phyloP scores from a whole-genome alignment of 2,888 invertebrate species.

The Dioctria linearis region DNA sequence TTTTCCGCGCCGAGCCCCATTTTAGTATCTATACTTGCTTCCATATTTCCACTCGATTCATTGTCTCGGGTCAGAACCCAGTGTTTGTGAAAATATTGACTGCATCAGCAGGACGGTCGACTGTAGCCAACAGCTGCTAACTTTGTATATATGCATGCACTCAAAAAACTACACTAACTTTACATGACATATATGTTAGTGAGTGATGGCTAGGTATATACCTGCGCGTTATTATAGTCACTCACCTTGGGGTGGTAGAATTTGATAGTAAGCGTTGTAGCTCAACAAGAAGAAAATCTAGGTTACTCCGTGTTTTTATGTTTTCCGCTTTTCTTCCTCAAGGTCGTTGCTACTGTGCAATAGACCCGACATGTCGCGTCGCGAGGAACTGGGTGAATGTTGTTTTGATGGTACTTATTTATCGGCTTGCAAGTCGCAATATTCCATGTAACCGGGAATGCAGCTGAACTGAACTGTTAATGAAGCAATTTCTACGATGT shows the following conservation, averaged over 20 bases:
- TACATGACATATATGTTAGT: not conserved
- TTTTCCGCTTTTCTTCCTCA: conserved; percentile 37
- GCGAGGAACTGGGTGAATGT: conserved; percentile 20
- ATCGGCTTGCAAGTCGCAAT: not conserved
- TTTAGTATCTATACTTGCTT: conserved; percentile 21
- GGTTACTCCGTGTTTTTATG: conserved; percentile 47
- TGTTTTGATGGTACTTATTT: conserved; percentile 40
- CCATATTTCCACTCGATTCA: conserved; percentile 39
- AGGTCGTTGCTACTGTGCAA: conserved; percentile 21
- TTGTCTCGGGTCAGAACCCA: conserved; percentile 17
- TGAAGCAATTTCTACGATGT: no score
- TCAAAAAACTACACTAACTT: not conserved
- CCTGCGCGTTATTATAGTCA: conserved; percentile 38
- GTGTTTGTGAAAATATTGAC: conserved; percentile 36
- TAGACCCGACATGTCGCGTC: not conserved
- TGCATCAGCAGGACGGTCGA: not conserved
- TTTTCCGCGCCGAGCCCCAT: not conserved
- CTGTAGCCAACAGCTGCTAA: conserved; percentile 1
- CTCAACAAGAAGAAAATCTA: conserved; percentile 17
- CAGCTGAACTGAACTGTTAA: no score
- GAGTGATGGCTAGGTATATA: conserved; percentile 15
- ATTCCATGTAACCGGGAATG: no score
- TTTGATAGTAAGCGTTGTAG: conserved; percentile 36
- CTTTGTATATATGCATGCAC: not conserved
- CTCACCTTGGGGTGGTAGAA: conserved; percentile 32